Conservation (phyloP, 2,113 vertebrate genomes). For the Sinosuthora webbiana region DNA sequence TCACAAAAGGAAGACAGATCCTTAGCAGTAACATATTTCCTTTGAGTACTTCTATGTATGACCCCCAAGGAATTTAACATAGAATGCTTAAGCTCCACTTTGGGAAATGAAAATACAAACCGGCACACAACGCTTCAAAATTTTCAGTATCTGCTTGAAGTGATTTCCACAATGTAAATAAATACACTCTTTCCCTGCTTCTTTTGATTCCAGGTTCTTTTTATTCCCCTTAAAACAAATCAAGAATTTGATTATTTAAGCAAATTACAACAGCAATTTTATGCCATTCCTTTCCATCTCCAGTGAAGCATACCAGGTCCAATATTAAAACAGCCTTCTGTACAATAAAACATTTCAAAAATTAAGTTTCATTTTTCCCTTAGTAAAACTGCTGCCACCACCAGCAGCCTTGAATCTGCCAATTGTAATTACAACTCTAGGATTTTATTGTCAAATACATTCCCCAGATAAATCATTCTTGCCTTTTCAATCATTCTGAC, state of each 20-base stretch:
- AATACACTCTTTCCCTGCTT: not conserved
- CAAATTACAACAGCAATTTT: not conserved
- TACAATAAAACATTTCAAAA: conserved; percentile 11
- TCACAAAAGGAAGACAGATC: not conserved
- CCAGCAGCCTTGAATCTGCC: conserved; percentile 12
- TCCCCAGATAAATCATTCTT: conserved; percentile 29
- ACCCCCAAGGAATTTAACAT: not conserved
- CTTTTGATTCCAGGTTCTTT: not conserved
- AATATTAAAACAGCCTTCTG: not conserved
- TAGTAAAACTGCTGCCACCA: conserved; percentile 5
- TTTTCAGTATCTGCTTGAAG: not conserved
- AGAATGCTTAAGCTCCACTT: not conserved
- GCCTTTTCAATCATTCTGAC: conserved; percentile 25
- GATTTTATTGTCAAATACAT: conserved; percentile 47
- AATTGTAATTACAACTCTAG: conserved; percentile 39
- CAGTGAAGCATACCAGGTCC: not conserved
- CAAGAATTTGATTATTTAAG: not conserved
- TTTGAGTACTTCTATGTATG: not conserved
- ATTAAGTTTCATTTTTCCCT: not conserved
- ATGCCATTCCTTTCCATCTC: not conserved
- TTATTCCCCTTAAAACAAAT: not conserved
- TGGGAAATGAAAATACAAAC: not conserved
- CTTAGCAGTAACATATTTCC: not conserved
- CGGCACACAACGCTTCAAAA: not conserved
- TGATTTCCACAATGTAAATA: not conserved